phyloP scores from a whole-genome alignment of 2,888 invertebrate genomes.

The Drosophila pseudotalamancana region DNA sequence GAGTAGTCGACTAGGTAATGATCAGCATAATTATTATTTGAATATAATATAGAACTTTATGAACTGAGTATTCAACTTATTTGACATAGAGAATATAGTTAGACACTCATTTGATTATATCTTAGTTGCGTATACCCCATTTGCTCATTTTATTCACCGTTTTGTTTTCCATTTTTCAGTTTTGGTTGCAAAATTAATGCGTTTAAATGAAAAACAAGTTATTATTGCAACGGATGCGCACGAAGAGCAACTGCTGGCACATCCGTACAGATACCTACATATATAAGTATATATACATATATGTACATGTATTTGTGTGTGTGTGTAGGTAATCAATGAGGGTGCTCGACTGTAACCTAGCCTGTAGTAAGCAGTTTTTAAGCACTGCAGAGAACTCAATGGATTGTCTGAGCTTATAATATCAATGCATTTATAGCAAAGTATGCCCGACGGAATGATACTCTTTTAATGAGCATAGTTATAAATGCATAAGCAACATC shows the following conservation, averaged over 20 bases:
- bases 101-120: neutral
- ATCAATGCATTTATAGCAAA: too few species aligned
- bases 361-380: constrained; percentile 10
- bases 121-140: constrained; percentile 14
- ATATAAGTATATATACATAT: neutral
- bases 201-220: constrained; percentile 36
- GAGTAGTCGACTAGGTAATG: neutral
- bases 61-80: neutral
- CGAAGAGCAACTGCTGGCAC: constrained; percentile 50
- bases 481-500: neutral
- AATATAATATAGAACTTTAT: too few species aligned
- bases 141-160: neutral
- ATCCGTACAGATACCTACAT: constrained; percentile 25
- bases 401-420: too few species aligned
- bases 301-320: neutral
- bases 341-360: constrained; percentile 9
- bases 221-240: constrained; percentile 57
- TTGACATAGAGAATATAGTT: neutral
- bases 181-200: constrained; percentile 48
- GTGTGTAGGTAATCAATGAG: neutral
- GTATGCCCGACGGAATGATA: too few species aligned
- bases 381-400: neutral
- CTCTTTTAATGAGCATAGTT: neutral
- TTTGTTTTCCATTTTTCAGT: neutral
- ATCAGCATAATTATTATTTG: neutral